A percentile compares a stretch with the other conserved stretches of the same genome.
phyloP scores from a whole-genome alignment of 2,888 invertebrate species.

The Hermodice carunculata region DNA sequence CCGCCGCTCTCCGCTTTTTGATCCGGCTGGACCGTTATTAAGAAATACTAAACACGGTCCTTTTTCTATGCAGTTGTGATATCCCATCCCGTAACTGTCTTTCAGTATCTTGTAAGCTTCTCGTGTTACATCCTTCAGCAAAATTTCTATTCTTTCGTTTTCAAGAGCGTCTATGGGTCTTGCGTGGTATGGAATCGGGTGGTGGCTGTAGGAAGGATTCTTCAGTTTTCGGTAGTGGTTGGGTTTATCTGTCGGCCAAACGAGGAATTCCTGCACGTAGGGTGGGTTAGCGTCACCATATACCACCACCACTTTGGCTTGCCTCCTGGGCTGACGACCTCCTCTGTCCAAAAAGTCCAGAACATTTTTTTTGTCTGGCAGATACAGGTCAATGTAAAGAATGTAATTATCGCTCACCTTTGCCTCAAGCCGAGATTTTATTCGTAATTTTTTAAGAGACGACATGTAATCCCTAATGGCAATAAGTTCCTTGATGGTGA shows the following conservation, averaged over 20 bases:
- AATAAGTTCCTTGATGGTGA: too few relatives aligned
- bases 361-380: neutral
- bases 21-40: too few relatives aligned
- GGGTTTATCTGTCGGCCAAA: constrained; percentile 1
- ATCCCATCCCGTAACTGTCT: too few relatives aligned
- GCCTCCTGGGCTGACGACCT: neutral
- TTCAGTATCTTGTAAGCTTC: neutral
- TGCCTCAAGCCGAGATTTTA: too few relatives aligned
- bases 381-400: too few relatives aligned
- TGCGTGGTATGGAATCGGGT: constrained; percentile 8
- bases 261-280: neutral
- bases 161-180: neutral
- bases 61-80: neutral
- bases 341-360: neutral
- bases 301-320: neutral
- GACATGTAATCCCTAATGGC: too few relatives aligned
- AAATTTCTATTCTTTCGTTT: neutral
- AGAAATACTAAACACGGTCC: too few relatives aligned
- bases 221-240: neutral
- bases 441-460: too few relatives aligned
- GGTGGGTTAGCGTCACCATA: neutral
- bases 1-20: too few relatives aligned
- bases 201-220: neutral
- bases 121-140: neutral
- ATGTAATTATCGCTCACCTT: too few relatives aligned